A percentile compares a stretch with the other conserved stretches of the same genome.
Evolutionary conservation across 2,888 invertebrate species (phyloP).

Genomic region (Sipha maydis): DNA sequence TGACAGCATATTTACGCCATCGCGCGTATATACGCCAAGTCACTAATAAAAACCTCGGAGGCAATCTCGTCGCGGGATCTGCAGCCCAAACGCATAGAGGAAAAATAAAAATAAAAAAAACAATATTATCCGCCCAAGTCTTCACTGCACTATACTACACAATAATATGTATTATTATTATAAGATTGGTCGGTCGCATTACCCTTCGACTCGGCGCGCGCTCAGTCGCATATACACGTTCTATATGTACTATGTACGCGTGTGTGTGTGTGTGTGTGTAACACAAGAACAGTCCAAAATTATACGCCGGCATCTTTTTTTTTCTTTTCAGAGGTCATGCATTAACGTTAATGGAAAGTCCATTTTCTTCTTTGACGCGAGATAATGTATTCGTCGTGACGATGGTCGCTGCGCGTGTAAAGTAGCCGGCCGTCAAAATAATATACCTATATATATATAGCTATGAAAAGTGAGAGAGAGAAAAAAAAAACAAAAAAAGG

Average conservation of each 20-base stretch:
- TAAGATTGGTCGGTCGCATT: slow-evolving; percentile 31
- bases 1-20: slow-evolving; percentile 33
- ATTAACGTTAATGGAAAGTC: slow-evolving; percentile 62
- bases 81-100: neutral
- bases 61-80: slow-evolving; percentile 35
- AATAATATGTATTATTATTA: neutral
- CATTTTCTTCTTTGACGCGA: slow-evolving; percentile 60
- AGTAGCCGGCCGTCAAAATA: slow-evolving; percentile 53
- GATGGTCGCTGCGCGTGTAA: slow-evolving; percentile 37
- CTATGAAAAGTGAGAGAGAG: neutral
- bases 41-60: slow-evolving; percentile 29
- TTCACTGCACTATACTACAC: neutral
- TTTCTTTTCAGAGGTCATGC: slow-evolving; percentile 41
- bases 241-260: neutral
- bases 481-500: slow-evolving; percentile 30
- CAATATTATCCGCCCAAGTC: slow-evolving; percentile 33
- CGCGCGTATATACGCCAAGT: slow-evolving; percentile 28
- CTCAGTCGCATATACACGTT: too few species aligned
- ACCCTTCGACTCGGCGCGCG: neutral
- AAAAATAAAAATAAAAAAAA: slow-evolving; percentile 29
- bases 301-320: slow-evolving; percentile 44
- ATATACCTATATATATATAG: neutral
- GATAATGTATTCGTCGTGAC: slow-evolving; percentile 60
- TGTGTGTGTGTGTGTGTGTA: neutral
- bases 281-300: slow-evolving; percentile 44